These are phyloP conservation scores for Geodia barretti DNA, from an alignment of 37 sponge, comb jelly and placozoan species.

Conservation along the genomic window DNA sequence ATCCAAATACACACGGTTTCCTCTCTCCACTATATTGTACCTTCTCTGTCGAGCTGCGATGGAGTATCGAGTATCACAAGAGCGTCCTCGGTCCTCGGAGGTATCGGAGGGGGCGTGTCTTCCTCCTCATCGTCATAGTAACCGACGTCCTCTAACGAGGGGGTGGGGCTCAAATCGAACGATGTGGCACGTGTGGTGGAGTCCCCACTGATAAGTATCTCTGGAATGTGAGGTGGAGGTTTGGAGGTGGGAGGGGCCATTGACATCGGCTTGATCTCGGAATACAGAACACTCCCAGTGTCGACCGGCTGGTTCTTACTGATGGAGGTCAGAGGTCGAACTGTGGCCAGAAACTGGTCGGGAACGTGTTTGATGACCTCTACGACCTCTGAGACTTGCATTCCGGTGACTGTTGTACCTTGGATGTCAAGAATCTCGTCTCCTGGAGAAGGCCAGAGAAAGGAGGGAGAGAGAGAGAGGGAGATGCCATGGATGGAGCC, in stretches of 20 bases:
- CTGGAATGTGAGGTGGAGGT: neutral
- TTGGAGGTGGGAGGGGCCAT: neutral
- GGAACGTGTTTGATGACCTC: constrained; percentile 57
- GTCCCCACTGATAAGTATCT: neutral
- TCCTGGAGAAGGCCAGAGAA: too few species aligned
- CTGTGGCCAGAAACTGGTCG: constrained; percentile 69
- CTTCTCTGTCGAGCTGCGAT: too few species aligned
- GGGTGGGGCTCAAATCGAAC: neutral
- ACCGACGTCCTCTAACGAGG: constrained; percentile 47
- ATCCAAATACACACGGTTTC: neutral
- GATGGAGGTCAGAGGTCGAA: constrained; percentile 60
- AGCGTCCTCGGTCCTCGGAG: constrained; percentile 52
- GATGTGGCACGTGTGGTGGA: neutral
- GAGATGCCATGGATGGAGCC: neutral
- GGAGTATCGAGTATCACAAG: constrained; percentile 36
- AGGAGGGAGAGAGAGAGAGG: neutral
- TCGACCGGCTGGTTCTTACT: constrained; percentile 10
- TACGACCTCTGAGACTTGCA: constrained; percentile 50
- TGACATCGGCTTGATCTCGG: neutral
- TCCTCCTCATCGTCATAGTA: constrained; percentile 64
- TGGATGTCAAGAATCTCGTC: constrained; percentile 81
- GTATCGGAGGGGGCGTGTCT: constrained; percentile 41
- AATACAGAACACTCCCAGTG: neutral
- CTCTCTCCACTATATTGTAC: too few species aligned
- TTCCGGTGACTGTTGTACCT: constrained; percentile 48